These are phyloP conservation scores for Carassius carassius DNA, from an alignment of 2,113 vertebrate genomes.

Conservation along the genomic window DNA sequence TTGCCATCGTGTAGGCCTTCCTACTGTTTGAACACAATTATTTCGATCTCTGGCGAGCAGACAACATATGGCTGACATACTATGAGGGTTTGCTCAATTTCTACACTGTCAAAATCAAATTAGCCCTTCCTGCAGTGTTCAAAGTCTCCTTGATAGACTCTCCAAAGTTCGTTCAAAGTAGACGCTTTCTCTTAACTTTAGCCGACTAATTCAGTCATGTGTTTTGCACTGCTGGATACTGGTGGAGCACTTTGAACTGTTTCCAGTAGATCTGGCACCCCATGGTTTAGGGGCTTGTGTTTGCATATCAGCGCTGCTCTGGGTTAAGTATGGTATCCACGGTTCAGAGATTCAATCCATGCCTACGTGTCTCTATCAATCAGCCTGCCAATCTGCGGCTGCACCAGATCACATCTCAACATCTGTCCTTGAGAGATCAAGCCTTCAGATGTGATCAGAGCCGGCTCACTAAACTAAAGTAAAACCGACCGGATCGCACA, in stretches of 20 bases:
- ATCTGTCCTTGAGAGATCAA: constrained; percentile 50
- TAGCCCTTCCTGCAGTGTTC: constrained; percentile 31
- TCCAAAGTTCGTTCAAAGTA: constrained; percentile 11
- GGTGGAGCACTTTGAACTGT: constrained; percentile 42
- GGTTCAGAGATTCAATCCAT: constrained; percentile 50
- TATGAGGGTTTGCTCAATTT: constrained; percentile 25
- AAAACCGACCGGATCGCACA: not conserved
- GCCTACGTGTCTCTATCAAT: constrained; percentile 55
- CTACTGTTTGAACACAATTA: constrained; percentile 35
- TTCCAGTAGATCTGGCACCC: constrained; percentile 49
- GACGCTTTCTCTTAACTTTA: constrained; percentile 31
- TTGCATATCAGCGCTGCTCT: constrained; percentile 25
- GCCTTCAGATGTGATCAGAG: constrained; percentile 42
- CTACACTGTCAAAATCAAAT: constrained; percentile 44
- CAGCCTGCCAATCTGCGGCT: constrained; percentile 16
- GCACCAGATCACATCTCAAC: constrained; percentile 42
- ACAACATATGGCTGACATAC: constrained; percentile 32
- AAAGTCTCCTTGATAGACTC: constrained; percentile 44
- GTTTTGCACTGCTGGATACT: constrained; percentile 17
- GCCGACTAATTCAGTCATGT: constrained; percentile 44
- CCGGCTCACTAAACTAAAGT: constrained; percentile 38
- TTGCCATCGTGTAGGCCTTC: constrained; percentile 13
- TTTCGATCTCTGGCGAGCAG: not conserved
- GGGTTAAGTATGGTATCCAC: constrained; percentile 50
- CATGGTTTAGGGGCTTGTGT: constrained; percentile 18